Base-by-base conservation (phyloP, 2,797 vertebrate species). In the Parauchenoglanis punctatus region DNA sequence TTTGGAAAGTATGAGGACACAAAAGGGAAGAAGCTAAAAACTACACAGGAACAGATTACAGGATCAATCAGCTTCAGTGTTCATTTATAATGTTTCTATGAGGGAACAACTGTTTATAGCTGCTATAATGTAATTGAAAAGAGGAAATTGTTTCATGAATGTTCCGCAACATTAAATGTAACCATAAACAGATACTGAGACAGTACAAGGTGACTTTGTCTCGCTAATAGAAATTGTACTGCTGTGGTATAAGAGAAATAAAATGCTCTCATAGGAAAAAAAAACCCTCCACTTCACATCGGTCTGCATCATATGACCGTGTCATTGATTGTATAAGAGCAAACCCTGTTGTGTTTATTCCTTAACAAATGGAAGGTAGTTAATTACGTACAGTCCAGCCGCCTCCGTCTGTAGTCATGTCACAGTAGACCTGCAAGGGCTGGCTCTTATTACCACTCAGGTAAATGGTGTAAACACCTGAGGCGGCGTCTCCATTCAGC, bases 311-410 rank as follows among this genome's bases (percentile, higher is more conserved):
- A 76, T 11, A 40, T 25, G 7, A 20, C 15, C 6, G 1, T 20
- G 3, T 11, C n/a, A 35, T 20, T 58, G 31, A 61, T 81, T 40
- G 8, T 25, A 7, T 25, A 25, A 8, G 12, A 44, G 31, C 18
- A 58, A 2, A 20, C 13, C 7, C 13, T 2, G 1, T 61, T 25
- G 56, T 61, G 58, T 61, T 67, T 3, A n/a, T 49, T 85, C 35
- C 40, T 35, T 23, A n/a, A 35, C 0, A 40, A 76, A 18, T 23
- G 25, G 28, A 68, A 31, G 13, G 4, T 28, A 75, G 11, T 70
- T 52, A 65, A 20, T 67, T 89, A 97, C 97, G 97, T 94, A 99
- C 98, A 0, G 99, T 97, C 98, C 98, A 99, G 90, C 98, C 98
- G 0, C 98, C 98, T 3, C 98, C 98, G 0, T 99, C 98, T 0